Percentiles rank a stretch among this genome's conserved stretches.
Evolutionary conservation across 2,888 invertebrate genomes (phyloP).

Genomic region (Spicauda simplicius): DNA sequence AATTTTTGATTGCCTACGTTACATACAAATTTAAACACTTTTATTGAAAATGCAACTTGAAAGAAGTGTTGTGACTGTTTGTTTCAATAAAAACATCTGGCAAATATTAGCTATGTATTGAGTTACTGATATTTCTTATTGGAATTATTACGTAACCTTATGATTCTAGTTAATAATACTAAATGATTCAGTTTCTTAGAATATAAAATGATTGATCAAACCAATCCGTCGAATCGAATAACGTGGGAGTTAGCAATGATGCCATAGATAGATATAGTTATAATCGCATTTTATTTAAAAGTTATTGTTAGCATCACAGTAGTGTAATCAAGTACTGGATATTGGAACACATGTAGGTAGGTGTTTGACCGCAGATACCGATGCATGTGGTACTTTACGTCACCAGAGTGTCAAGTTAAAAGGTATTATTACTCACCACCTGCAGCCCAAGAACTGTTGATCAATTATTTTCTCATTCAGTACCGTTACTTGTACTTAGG

Average conservation of each 20-base stretch:
- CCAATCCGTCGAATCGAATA: too few relatives aligned
- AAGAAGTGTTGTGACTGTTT: too few relatives aligned
- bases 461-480: constrained; percentile 20
- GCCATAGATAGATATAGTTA: not conserved
- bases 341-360: constrained; percentile 7
- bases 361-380: constrained; percentile 25
- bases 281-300: not conserved
- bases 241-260: too few relatives aligned
- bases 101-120: too few relatives aligned
- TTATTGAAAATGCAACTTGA: too few relatives aligned
- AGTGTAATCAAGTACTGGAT: constrained; percentile 13
- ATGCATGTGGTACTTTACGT: constrained; percentile 28
- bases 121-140: not conserved
- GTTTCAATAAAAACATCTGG: too few relatives aligned
- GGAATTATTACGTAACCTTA: not conserved
- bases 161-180: not conserved
- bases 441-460: constrained; percentile 16
- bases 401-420: constrained; percentile 30
- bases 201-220: too few relatives aligned
- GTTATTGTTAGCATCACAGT: not conserved
- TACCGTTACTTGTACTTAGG: constrained; percentile 15
- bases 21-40: too few relatives aligned
- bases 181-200: not conserved
- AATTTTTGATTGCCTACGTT: too few relatives aligned
- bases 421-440: constrained; percentile 28